Evolutionary conservation across 2,797 vertebrate species (phyloP).

Genomic region (Jordanella pulchra): DNA sequence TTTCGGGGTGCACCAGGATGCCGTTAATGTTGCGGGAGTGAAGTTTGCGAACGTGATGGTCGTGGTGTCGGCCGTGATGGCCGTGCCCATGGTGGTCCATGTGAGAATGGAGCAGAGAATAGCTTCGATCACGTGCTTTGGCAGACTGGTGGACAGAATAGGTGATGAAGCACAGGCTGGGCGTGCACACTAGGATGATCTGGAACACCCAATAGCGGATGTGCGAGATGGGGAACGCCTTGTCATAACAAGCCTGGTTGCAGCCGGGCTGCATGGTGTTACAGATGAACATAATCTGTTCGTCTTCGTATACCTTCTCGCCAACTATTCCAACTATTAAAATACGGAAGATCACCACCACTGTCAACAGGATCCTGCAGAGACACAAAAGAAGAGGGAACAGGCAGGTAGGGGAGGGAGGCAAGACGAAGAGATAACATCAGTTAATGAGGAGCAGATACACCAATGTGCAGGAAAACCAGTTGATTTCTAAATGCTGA

Average conservation of each 20-base stretch:
- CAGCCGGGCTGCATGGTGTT: slow-evolving; percentile 91
- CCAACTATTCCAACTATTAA: slow-evolving; percentile 91
- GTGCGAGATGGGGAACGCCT: slow-evolving; percentile 92
- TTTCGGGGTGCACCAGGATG: slow-evolving; percentile 78
- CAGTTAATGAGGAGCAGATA: slow-evolving; percentile 51
- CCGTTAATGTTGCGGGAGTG: slow-evolving; percentile 81
- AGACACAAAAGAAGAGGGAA: slow-evolving; percentile 44
- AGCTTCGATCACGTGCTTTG: slow-evolving; percentile 83
- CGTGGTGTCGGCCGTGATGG: slow-evolving; percentile 73
- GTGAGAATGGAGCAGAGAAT: slow-evolving; percentile 81
- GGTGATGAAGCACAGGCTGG: slow-evolving; percentile 89
- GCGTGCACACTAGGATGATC: slow-evolving; percentile 89
- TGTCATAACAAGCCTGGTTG: slow-evolving; percentile 92
- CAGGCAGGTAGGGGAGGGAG: slow-evolving; percentile 44
- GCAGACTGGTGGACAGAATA: slow-evolving; percentile 88
- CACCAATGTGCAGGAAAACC: slow-evolving; percentile 14
- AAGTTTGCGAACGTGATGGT: slow-evolving; percentile 75
- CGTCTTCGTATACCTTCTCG: slow-evolving; percentile 91
- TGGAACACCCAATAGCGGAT: slow-evolving; percentile 92
- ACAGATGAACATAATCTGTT: slow-evolving; percentile 92
- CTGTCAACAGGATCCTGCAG: slow-evolving; percentile 91
- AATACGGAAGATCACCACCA: slow-evolving; percentile 93
- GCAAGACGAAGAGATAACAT: slow-evolving; percentile 33
- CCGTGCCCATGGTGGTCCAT: slow-evolving; percentile 79
- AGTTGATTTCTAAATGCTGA: slow-evolving; percentile 5